Conservation (phyloP, 2,113 vertebrate species). For the Chaetops frenatus region DNA sequence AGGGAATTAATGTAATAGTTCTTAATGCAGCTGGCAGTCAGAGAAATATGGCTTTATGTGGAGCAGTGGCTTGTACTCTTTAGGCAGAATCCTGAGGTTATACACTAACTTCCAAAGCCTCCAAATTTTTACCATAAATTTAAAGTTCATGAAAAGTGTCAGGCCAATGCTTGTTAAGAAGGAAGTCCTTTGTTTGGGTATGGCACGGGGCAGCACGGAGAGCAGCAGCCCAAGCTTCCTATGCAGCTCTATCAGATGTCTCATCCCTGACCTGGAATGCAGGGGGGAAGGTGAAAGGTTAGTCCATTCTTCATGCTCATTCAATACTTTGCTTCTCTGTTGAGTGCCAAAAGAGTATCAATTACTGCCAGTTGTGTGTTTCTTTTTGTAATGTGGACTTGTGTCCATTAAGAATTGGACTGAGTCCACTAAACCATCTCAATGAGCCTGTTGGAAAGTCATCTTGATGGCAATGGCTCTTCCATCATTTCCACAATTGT, state of each 20-base stretch:
- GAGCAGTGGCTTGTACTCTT: neutral
- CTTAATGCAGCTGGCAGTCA: constrained; percentile 12
- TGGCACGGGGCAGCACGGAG: neutral
- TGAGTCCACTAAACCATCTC: constrained; percentile 34
- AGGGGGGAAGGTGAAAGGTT: constrained; percentile 44
- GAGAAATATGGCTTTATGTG: neutral
- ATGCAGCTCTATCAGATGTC: constrained; percentile 31
- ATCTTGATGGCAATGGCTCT: neutral
- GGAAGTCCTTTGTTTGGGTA: constrained; percentile 34
- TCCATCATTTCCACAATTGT: constrained; percentile 33
- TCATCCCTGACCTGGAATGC: constrained; percentile 51
- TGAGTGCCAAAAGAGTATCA: constrained; percentile 48
- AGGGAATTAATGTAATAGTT: constrained; percentile 11
- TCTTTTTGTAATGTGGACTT: constrained; percentile 32
- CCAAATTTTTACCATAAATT: neutral
- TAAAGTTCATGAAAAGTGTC: constrained; percentile 23
- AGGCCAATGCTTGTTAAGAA: neutral
- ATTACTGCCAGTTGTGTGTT: constrained; percentile 34
- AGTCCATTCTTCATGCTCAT: constrained; percentile 57
- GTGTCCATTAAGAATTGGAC: constrained; percentile 41
- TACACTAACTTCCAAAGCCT: neutral
- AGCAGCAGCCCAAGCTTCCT: constrained; percentile 15
- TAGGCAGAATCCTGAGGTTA: constrained; percentile 4
- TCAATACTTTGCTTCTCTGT: constrained; percentile 13
- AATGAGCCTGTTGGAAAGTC: constrained; percentile 29